These are phyloP conservation scores for Drosophila leonis DNA, from an alignment of 2,888 invertebrate species.

Conservation along the genomic window DNA sequence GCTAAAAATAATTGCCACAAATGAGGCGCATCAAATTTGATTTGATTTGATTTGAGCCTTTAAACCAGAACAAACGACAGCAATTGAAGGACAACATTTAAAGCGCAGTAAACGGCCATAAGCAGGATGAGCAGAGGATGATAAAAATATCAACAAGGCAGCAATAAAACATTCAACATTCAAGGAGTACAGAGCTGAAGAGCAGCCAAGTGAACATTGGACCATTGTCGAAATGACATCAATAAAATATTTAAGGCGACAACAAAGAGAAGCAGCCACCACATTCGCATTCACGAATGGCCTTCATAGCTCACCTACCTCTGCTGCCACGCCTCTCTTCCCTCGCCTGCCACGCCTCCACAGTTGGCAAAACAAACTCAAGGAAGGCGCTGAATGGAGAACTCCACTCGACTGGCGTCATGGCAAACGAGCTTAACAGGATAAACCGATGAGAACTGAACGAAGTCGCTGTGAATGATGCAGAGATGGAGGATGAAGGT, in stretches of 20 bases:
- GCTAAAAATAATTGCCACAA: conserved; percentile 45
- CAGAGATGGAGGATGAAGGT: background rate
- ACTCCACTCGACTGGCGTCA: conserved; percentile 61
- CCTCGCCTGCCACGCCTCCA: conserved; percentile 4
- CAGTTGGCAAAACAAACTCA: conserved; percentile 48
- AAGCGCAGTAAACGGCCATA: conserved; percentile 45
- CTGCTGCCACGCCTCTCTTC: background rate
- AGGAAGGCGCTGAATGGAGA: conserved; percentile 31
- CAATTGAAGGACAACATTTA: conserved; percentile 50
- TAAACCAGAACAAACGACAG: conserved; percentile 41
- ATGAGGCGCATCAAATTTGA: conserved; percentile 60
- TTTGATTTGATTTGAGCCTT: conserved; percentile 63
- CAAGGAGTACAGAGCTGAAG: conserved; percentile 26
- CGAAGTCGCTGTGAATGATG: conserved; percentile 13
- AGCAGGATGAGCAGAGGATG: conserved; percentile 39
- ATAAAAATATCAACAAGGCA: conserved; percentile 73
- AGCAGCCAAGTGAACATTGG: conserved; percentile 66
- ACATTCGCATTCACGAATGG: conserved; percentile 44
- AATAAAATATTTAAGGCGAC: conserved; percentile 75
- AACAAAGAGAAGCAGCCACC: conserved; percentile 48
- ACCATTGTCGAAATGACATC: conserved; percentile 76
- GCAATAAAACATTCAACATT: conserved; percentile 64
- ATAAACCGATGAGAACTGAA: conserved; percentile 59
- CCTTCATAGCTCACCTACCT: conserved; percentile 51
- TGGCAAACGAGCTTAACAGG: conserved; percentile 71